Conservation (phyloP, 1,140 invertebrate species). For the Dinothrombium tinctorium region DNA sequence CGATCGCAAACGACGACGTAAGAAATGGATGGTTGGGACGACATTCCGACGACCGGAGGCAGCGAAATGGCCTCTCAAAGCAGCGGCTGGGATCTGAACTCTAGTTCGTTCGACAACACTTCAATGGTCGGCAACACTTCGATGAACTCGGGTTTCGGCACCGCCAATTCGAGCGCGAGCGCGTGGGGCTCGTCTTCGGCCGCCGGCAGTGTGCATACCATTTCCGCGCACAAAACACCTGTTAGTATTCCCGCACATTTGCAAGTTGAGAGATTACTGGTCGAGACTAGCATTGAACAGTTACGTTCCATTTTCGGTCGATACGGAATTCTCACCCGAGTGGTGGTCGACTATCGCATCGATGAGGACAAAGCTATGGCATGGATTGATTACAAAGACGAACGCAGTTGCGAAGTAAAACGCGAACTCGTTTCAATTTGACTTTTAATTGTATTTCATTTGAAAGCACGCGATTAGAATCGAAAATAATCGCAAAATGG, state of each 20-base stretch:
- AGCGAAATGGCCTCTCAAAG: too few species aligned
- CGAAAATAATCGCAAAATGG: not conserved
- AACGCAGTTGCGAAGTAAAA: not conserved
- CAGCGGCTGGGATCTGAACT: too few species aligned
- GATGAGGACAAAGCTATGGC: not conserved
- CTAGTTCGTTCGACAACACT: too few species aligned
- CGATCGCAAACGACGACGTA: too few species aligned
- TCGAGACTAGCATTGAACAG: not conserved
- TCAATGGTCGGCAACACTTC: too few species aligned
- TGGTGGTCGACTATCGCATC: not conserved
- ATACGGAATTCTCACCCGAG: not conserved
- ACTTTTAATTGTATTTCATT: not conserved
- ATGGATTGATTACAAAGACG: not conserved
- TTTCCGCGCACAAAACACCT: too few species aligned
- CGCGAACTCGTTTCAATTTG: not conserved
- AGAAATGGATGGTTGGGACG: too few species aligned
- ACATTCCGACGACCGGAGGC: too few species aligned
- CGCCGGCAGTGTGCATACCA: too few species aligned
- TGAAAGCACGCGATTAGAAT: not conserved
- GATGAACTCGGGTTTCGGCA: too few species aligned
- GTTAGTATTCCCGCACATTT: not conserved
- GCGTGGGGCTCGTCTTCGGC: too few species aligned
- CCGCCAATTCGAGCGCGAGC: too few species aligned
- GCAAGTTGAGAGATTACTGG: not conserved
- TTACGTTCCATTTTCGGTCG: not conserved